These are phyloP conservation scores for Smithornis capensis DNA, from an alignment of 2,113 vertebrate genomes.

Conservation along the genomic window DNA sequence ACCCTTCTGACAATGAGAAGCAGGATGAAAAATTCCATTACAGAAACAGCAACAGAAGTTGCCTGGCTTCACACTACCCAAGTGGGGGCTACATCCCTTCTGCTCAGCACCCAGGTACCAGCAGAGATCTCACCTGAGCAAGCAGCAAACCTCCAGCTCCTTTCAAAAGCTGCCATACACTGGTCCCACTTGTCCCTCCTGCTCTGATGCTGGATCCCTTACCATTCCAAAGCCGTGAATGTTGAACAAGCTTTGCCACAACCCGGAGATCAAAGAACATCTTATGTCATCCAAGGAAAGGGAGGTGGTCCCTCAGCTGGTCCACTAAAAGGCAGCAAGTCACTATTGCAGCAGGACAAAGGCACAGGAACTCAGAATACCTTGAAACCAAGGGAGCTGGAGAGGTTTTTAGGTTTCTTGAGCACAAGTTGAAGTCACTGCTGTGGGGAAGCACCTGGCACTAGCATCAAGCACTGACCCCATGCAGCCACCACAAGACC, in stretches of 20 bases:
- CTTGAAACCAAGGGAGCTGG: background rate
- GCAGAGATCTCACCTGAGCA: background rate
- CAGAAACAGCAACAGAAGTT: background rate
- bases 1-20: background rate
- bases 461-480: conserved; percentile 1
- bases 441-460: background rate
- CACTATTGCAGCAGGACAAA: background rate
- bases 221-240: background rate
- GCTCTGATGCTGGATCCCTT: background rate
- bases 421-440: background rate
- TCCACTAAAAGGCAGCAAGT: background rate
- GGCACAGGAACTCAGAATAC: background rate
- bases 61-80: background rate
- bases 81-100: background rate
- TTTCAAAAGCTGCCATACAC: background rate
- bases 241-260: background rate
- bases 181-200: background rate
- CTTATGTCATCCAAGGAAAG: background rate
- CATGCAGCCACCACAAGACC: background rate
- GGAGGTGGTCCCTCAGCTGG: background rate
- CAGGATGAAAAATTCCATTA: background rate
- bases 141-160: background rate
- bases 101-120: background rate
- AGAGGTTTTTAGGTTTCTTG: background rate
- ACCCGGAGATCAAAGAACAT: background rate